phyloP scores from a whole-genome alignment of 2,797 vertebrate species.

The Gambelia wislizenii region DNA sequence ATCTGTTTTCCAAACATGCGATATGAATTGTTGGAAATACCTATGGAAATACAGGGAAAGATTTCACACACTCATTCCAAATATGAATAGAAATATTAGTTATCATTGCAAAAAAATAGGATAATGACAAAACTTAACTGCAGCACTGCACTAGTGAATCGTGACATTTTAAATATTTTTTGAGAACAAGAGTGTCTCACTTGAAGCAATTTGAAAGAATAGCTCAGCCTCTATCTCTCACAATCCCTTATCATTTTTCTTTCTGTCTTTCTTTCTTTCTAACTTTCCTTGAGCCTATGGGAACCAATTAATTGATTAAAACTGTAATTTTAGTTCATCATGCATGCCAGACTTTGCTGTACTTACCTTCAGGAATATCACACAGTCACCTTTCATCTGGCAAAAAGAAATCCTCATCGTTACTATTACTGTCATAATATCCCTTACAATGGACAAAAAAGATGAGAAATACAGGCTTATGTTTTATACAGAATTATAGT shows the following conservation, averaged over 20 bases:
- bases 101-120: neutral
- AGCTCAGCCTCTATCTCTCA: neutral
- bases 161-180: slow-evolving; percentile 15
- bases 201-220: slow-evolving; percentile 8
- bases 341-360: slow-evolving; percentile 1
- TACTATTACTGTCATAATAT: slow-evolving; percentile 32
- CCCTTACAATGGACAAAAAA: slow-evolving; percentile 31
- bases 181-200: neutral
- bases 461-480: slow-evolving; percentile 14
- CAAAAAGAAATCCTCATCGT: neutral
- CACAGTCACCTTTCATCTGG: slow-evolving; percentile 6
- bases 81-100: neutral
- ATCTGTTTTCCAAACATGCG: neutral
- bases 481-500: slow-evolving; percentile 36
- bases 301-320: slow-evolving; percentile 41
- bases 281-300: slow-evolving; percentile 8
- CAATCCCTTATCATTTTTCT: slow-evolving; percentile 16
- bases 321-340: slow-evolving; percentile 6
- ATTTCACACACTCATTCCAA: neutral
- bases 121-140: neutral
- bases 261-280: slow-evolving; percentile 19
- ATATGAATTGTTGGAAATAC: neutral
- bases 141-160: neutral
- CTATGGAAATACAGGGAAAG: neutral
- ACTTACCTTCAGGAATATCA: slow-evolving; percentile 27